Base-by-base conservation (phyloP, 2,113 vertebrate species). In the Otocyon megalotis region DNA sequence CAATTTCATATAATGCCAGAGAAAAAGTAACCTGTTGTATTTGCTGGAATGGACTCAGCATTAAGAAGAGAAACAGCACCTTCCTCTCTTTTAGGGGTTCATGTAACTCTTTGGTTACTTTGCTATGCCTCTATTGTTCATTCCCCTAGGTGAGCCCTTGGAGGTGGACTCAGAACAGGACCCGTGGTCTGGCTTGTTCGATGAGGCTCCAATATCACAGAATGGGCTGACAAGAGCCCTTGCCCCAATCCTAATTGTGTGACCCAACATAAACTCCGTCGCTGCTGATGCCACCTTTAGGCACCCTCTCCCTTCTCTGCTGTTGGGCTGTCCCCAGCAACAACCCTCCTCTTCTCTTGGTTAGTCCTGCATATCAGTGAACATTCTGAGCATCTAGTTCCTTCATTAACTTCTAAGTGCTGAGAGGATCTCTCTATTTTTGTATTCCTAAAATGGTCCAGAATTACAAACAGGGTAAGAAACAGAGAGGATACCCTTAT, bases 51-150 rank as follows among this genome's bases (percentile, higher is more conserved):
- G 8, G 90, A 30, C 13, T 62, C 53, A 20, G 54, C 22, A 10
- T 54, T 2, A n/a, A 65, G 69, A 71, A 22, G 0, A 72, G 76
- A n/a, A 84, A 4, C 4, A 6, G 72, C 1, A 0, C 43, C 28
- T 37, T 2, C 60, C 92, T 63, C 19, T 9, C 74, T 62, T 67
- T 35, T 1, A 28, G 37, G 43, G 37, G 28, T 50, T 14, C 63
- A 2, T 0, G 2, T 0, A 22, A 24, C 65, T 30, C 37, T 37
- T 17, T 5, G 0, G 14, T 13, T 3, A 9, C 19, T 17, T 32
- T 13, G 28, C 35, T 35, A 28, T 54, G 30, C 43, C 65, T 63
- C 60, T 53, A 80, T 19, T 43, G 43, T 56, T 63, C 2, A 22
- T 62, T 37, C 79, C 72, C 62, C 20, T n/a, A 24, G 56, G 22